phyloP scores from a whole-genome alignment of 2,888 invertebrate genomes.

The Microchrysa polita region DNA sequence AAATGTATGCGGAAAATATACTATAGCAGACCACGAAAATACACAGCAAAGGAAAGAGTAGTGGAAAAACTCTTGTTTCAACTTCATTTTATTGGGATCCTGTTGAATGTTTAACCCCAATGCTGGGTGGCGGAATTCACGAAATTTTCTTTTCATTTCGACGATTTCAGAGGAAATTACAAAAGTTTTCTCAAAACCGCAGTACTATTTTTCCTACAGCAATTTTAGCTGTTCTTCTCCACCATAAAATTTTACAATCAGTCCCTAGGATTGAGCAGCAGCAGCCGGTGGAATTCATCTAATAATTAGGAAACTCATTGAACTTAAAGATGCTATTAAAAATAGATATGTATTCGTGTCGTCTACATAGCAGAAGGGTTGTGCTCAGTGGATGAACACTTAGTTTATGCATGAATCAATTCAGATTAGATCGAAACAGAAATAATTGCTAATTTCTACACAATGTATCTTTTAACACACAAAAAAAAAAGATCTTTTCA shows the following conservation, averaged over 20 bases:
- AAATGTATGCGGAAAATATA: constrained; percentile 26
- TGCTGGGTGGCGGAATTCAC: neutral
- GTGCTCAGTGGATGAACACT: neutral
- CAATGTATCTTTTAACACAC: neutral
- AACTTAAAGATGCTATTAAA: too few relatives aligned
- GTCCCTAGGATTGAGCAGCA: neutral
- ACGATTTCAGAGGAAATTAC: too few relatives aligned
- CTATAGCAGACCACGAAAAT: constrained; percentile 11
- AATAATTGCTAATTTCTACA: constrained; percentile 2
- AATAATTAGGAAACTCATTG: constrained; percentile 8
- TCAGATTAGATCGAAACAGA: constrained; percentile 8
- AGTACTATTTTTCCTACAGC: too few relatives aligned
- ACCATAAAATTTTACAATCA: too few relatives aligned
- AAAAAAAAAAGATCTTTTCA: neutral
- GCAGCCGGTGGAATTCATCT: constrained; percentile 7
- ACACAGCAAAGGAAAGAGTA: neutral
- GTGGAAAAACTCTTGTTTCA: constrained; percentile 31
- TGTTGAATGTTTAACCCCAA: constrained; percentile 6
- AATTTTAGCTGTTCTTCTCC: neutral
- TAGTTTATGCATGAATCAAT: neutral
- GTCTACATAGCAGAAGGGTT: too few relatives aligned
- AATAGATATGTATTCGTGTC: neutral
- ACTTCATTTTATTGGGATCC: neutral
- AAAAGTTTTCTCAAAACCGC: too few relatives aligned
- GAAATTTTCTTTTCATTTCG: too few relatives aligned